phyloP scores from a whole-genome alignment of 1,140 invertebrate genomes.

The Scaptomyza montana region DNA sequence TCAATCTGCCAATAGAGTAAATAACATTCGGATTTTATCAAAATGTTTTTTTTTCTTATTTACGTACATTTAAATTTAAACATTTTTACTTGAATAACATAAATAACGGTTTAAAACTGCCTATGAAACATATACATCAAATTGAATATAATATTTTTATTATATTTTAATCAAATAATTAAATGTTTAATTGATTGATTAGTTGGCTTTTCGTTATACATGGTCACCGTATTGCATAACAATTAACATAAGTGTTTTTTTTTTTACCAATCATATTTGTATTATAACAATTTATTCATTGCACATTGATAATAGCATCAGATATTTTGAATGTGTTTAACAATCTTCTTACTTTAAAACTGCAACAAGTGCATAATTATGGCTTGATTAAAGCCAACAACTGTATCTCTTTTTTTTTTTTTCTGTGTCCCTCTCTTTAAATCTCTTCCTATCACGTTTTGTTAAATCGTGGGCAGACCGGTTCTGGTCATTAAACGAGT shows the following conservation, averaged over 20 bases:
- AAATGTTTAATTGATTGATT: slow-evolving; percentile 25
- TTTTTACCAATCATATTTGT: neutral
- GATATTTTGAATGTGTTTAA: neutral
- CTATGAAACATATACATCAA: neutral
- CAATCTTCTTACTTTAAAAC: neutral
- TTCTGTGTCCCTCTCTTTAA: neutral
- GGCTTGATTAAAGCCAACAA: neutral
- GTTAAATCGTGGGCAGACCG: neutral
- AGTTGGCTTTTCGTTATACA: neutral
- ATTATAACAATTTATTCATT: neutral
- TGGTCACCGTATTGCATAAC: too few species aligned
- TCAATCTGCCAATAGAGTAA: too few species aligned
- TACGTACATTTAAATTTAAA: too few species aligned
- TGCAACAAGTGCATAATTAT: neutral
- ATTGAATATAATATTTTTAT: neutral
- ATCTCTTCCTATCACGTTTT: neutral
- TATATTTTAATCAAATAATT: neutral
- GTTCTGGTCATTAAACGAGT: slow-evolving; percentile 36
- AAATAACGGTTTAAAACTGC: neutral
- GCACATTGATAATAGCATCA: neutral
- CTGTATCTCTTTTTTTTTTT: too few species aligned
- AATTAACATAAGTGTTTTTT: neutral
- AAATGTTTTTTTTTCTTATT: too few species aligned
- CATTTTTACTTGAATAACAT: neutral
- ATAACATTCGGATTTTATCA: too few species aligned